Evolutionary conservation across 2,113 vertebrate genomes (phyloP), one percentile per base, ranked within the genome.

Genomic region (Reinhardtius hippoglossoides): DNA sequence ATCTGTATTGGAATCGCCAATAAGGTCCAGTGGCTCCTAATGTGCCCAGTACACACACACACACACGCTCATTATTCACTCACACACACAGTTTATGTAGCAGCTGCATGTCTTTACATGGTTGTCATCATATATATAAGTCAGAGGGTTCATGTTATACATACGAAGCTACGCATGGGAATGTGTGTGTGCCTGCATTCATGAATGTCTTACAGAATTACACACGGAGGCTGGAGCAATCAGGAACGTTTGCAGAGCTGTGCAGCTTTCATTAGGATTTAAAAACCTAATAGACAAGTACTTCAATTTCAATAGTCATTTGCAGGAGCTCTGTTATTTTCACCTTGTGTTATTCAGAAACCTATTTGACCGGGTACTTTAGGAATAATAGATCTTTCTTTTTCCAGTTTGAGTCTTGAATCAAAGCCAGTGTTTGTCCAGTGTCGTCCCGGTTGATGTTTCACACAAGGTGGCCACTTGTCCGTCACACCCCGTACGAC

Each of bases 91-190:
- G 59, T 73, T 71, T 72, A 58, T 44, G 52, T 61, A 67, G 58
- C 83, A 80, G 80, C 86, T 89, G 86, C 71, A 54, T 64, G 62
- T 81, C 76, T 78, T 86, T 82, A 82, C 74, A 79, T 67, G 60
- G 71, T 50, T 77, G 80, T 80, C 61, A 71, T 78, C 3, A 27
- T 61, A 42, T 56, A 21, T 52, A 21, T 56, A 71, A 67, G 40
- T 78, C 73, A 67, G 69, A 76, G n/a, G 55, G 48, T 42, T 77
- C 52, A 42, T 57, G 14, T 52, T 50, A 50, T 76, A 35, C 67
- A 73, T 55, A 21, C 21, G 69, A 75, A 58, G 61, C 44, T 26
- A 14, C 5, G 37, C 23, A 37, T 62, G 67, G 50, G 64, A 67
- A 59, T 57, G 15, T 31, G 31, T 31, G 35, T 55, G 70, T 54